Percentiles rank a stretch among this genome's conserved stretches.
Evolutionary conservation across 92 coral and sea anemone genomes (phyloP).

Genomic region (Porites evermanni): DNA sequence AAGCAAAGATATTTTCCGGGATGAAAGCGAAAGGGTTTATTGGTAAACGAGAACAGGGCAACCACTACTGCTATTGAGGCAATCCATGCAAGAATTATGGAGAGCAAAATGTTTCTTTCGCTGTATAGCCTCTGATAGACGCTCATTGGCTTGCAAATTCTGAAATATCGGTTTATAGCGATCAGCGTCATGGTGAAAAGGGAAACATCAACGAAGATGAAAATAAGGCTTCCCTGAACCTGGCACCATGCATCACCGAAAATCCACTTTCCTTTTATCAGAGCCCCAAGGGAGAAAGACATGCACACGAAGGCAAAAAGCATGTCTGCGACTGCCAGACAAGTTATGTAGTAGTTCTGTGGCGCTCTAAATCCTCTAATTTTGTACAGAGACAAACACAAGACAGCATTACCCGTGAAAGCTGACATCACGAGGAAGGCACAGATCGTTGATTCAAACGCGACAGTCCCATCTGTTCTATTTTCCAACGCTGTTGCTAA

Average conservation of each 20-base stretch:
- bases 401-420: constrained; percentile 15
- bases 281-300: constrained; percentile 20
- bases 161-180: constrained; percentile 32
- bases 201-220: constrained; percentile 5
- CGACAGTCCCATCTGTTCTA: constrained; percentile 1
- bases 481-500: constrained; percentile 4
- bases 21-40: constrained; percentile 32
- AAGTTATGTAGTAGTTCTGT: constrained; percentile 30
- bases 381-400: constrained; percentile 34
- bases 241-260: constrained; percentile 22
- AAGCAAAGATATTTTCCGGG: constrained; percentile 36
- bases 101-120: constrained; percentile 6
- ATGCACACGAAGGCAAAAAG: constrained; percentile 23
- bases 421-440: constrained; percentile 11
- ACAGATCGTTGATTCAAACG: constrained; percentile 21
- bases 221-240: constrained; percentile 29
- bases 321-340: constrained; percentile 28
- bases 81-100: constrained; percentile 3
- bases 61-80: constrained; percentile 7
- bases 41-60: constrained; percentile 11
- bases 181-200: constrained; percentile 25
- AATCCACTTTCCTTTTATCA: constrained; percentile 29
- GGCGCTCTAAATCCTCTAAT: constrained; percentile 13
- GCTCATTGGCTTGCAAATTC: constrained; percentile 4
- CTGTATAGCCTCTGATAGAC: constrained; percentile 8